These are phyloP conservation scores for Apodemia hepburni DNA, from an alignment of 2,888 invertebrate species.

Conservation along the genomic window DNA sequence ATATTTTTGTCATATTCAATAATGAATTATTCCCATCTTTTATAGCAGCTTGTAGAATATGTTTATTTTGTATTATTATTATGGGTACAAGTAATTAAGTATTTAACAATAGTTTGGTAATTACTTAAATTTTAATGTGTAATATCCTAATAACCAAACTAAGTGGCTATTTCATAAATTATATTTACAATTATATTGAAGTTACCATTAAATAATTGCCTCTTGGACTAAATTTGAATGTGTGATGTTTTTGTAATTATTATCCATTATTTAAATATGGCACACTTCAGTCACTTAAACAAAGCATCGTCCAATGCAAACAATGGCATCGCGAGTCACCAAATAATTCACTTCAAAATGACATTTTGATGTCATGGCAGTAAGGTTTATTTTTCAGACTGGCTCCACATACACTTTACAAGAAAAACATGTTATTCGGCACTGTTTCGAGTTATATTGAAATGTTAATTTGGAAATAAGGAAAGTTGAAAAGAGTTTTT, in stretches of 20 bases:
- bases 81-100: no score
- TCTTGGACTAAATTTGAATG: slow-evolving; percentile 16
- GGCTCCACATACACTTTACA: neutral
- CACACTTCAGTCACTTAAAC: slow-evolving; percentile 32
- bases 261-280: slow-evolving; percentile 32
- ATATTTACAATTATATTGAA: slow-evolving; percentile 4
- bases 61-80: no score
- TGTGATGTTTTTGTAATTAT: slow-evolving; percentile 30
- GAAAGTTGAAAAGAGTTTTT: neutral
- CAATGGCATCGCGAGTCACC: slow-evolving; percentile 27
- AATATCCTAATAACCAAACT: neutral
- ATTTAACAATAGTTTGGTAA: no score
- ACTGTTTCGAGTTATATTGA: neutral
- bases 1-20: no score
- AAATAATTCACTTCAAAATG: slow-evolving; percentile 23
- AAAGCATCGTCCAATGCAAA: slow-evolving; percentile 21
- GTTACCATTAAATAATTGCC: slow-evolving; percentile 13
- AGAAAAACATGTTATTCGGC: neutral
- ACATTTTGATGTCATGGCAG: slow-evolving; percentile 18
- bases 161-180: neutral
- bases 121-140: no score
- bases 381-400: slow-evolving; percentile 11
- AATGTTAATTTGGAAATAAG: neutral
- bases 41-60: no score
- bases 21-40: no score